Conservation (phyloP, 2,888 invertebrate species). For the Podotricha telesiphe region DNA sequence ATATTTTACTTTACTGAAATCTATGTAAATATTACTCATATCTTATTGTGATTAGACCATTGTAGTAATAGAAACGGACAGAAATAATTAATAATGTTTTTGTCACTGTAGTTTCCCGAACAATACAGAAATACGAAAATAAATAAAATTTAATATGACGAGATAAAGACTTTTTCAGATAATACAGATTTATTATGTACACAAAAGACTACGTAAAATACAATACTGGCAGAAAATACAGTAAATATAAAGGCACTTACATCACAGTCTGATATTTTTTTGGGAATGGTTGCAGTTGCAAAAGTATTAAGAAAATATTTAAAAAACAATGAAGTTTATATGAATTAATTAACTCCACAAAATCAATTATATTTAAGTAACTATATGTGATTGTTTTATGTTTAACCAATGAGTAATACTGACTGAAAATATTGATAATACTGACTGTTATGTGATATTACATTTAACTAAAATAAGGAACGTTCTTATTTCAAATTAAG, state of each 20-base stretch:
- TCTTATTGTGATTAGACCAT: no score
- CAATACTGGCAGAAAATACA: constrained; percentile 63
- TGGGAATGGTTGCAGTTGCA: constrained; percentile 36
- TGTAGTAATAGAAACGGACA: no score
- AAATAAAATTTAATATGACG: no score
- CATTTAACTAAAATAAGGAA: neutral
- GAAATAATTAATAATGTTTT: no score
- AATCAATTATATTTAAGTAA: no score
- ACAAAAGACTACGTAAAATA: constrained; percentile 50
- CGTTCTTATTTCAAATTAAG: no score
- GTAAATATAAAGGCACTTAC: constrained; percentile 63
- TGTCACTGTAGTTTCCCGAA: no score
- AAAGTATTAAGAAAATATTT: constrained; percentile 16
- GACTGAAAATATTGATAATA: neutral
- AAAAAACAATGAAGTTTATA: neutral
- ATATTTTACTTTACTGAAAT: no score
- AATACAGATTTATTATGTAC: constrained; percentile 46
- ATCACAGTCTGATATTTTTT: constrained; percentile 59
- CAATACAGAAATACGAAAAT: no score
- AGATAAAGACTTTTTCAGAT: neutral
- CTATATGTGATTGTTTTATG: neutral
- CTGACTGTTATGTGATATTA: neutral
- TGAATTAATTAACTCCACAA: no score
- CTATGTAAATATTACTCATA: no score
- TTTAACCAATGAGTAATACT: neutral